These are phyloP conservation scores for Aptenodytes patagonicus DNA, from an alignment of 2,113 vertebrate species.

Conservation along the genomic window DNA sequence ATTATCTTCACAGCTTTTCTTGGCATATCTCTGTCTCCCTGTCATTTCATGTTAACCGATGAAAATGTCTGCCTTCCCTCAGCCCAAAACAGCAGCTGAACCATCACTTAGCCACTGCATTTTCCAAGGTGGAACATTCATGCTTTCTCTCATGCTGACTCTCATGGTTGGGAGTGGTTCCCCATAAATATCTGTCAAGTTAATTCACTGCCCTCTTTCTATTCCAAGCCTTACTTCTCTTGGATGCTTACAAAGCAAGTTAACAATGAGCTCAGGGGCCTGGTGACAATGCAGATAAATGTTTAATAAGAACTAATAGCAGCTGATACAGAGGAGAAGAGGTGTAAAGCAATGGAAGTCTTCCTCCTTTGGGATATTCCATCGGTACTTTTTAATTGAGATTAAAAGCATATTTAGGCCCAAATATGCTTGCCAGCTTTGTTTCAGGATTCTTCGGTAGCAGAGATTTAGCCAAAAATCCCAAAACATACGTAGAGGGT, in stretches of 20 bases:
- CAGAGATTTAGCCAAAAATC: not conserved
- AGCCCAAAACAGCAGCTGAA: not conserved
- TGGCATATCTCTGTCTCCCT: not conserved
- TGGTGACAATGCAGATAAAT: not conserved
- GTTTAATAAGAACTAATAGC: not conserved
- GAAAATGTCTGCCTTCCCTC: not conserved
- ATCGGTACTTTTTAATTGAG: not conserved
- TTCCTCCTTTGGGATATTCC: not conserved
- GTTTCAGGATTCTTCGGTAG: not conserved
- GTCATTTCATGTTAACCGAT: not conserved
- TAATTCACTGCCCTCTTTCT: not conserved
- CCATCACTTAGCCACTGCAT: not conserved
- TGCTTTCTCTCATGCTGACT: not conserved
- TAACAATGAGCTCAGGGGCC: not conserved
- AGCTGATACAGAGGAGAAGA: not conserved
- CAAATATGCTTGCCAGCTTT: not conserved
- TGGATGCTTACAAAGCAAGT: slow-evolving; percentile 11
- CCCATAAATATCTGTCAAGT: not conserved
- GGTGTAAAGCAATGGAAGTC: not conserved
- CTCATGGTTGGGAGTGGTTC: slow-evolving; percentile 27
- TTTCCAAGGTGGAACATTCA: slow-evolving; percentile 3
- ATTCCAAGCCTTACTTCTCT: not conserved
- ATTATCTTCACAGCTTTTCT: slow-evolving; percentile 4
- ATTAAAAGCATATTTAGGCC: not conserved
- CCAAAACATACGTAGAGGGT: not conserved